Percentiles rank a stretch among this genome's conserved stretches.
Conservation (phyloP, 2,113 vertebrate species). For the Cavia aperea region DNA sequence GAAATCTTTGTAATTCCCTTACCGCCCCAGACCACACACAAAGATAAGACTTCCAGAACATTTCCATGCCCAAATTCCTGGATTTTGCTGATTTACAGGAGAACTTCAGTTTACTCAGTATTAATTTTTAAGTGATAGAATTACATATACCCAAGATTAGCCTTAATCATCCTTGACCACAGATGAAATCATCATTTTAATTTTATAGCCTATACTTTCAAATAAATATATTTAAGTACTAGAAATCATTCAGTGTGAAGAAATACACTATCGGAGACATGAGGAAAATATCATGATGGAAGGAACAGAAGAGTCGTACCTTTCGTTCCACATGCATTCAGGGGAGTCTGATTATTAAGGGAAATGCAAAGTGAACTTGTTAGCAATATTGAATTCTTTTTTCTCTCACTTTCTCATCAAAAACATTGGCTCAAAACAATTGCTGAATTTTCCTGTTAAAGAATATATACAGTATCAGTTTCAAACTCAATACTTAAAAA, state of each 20-base stretch:
- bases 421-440: not conserved
- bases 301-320: not conserved
- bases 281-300: not conserved
- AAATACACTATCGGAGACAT: not conserved
- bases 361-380: not conserved
- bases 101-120: not conserved
- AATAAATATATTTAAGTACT: not conserved
- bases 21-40: not conserved
- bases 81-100: not conserved
- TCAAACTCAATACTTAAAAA: not conserved
- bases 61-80: not conserved
- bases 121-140: slow-evolving; percentile 26
- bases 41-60: not conserved
- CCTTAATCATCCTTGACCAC: not conserved
- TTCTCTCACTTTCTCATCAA: not conserved
- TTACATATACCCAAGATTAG: not conserved
- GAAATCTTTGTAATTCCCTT: not conserved
- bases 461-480: not conserved
- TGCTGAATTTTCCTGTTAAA: not conserved
- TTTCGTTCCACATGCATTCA: not conserved
- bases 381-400: not conserved
- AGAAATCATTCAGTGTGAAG: not conserved
- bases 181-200: not conserved
- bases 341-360: not conserved
- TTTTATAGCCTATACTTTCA: not conserved